Evolutionary conservation across 2,888 invertebrate genomes (phyloP), one percentile per base, ranked within the genome.

Genomic region (Sinohyriopsis cumingii): DNA sequence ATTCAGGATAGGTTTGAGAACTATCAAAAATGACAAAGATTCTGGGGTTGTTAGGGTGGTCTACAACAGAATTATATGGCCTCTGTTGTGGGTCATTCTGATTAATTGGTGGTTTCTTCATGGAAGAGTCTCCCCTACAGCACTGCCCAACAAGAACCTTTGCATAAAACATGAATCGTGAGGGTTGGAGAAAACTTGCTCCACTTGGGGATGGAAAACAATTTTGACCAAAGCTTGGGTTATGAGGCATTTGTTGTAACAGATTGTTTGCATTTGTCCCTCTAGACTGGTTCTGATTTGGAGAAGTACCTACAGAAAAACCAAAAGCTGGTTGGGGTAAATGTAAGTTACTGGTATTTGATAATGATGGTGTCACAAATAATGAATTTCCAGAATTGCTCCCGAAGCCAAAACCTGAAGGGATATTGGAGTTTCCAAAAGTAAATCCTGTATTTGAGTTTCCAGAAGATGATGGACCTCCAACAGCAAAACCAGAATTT

Each of bases 11-110:
- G 54, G 82, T 82, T 73, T 87, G 87, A 18, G 83, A 73, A 67
- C 72, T 82, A 56, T 87, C 86, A 82, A 87, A 87, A 60, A 85
- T 80, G 55, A 87, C 85, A 79, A 71, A 85, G 59, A 87, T 84
- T 1, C 63, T 63, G 1, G 86, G 83, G 24, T 77, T 72, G 3
- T 45, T 28, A 19, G 63, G 18, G 56, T 75, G 59, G 67, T 86
- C 81, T 9, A 84, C 83, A 63, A 82, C 82, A 12, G 85, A 81
- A 68, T 86, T 81, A 67, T 74, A 84, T n/a, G 70, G 72, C 33
- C 73, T 68, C 12, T 79, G 80, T 45, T 75, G 74, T 0, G 76
- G 71, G 59, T 81, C 78, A 18, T 65, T 70, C n/a, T 69, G 79
- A 68, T 82, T 68, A 24, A 69, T 24, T 20, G 82, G 76, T 5